Evolutionary conservation across 2,113 vertebrate species (phyloP).

Genomic region (Clarias macrocephalus): DNA sequence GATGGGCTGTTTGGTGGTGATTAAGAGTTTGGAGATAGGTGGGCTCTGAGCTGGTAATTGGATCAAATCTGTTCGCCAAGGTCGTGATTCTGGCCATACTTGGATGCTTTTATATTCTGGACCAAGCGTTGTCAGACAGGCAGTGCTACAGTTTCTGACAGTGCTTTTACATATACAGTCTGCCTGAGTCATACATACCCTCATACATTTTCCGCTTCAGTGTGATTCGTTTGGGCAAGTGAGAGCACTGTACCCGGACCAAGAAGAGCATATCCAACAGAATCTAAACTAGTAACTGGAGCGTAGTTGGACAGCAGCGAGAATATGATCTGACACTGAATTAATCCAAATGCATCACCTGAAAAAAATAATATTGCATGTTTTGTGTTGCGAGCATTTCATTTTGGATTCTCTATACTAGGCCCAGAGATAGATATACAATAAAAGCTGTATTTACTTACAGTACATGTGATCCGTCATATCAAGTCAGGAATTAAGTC

Average conservation of each 20-base stretch:
- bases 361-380: background rate
- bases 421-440: background rate
- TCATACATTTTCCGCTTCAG: background rate
- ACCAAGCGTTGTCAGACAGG: background rate
- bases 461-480: too few relatives aligned
- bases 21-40: background rate
- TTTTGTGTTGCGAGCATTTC: background rate
- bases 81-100: background rate
- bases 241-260: background rate
- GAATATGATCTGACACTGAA: background rate
- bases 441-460: background rate
- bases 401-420: background rate
- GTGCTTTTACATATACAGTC: background rate
- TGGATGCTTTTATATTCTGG: too few relatives aligned
- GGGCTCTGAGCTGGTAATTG: background rate
- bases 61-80: background rate
- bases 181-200: background rate
- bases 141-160: background rate
- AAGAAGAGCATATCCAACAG: background rate
- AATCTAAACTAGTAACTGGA: background rate
- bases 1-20: background rate
- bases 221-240: background rate
- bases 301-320: background rate
- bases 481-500: too few relatives aligned
- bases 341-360: background rate